These are phyloP conservation scores for Stenopsyche tienmushanensis DNA, from an alignment of 1,140 invertebrate genomes.

Conservation along the genomic window DNA sequence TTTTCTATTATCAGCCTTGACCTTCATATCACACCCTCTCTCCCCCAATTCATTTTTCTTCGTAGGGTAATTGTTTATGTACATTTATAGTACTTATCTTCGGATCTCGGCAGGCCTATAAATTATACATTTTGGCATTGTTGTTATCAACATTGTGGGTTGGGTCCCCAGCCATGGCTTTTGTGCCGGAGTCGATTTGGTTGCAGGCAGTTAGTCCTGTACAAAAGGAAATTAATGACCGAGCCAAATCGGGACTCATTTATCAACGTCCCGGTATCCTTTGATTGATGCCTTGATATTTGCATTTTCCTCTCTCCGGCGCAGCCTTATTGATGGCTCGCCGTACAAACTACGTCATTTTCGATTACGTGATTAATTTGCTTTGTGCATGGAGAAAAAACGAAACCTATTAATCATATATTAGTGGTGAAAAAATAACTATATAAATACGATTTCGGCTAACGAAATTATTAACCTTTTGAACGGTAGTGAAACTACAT, in stretches of 20 bases:
- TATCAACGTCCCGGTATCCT: constrained; percentile 38
- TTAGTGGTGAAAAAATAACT: not conserved
- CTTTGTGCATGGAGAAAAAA: not conserved
- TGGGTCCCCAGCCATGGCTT: not conserved
- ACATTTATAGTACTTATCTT: too few relatives aligned
- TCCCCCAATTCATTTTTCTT: too few relatives aligned
- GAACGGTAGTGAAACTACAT: too few relatives aligned
- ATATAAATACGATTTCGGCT: too few relatives aligned
- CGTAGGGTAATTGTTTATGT: too few relatives aligned
- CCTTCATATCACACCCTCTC: too few relatives aligned
- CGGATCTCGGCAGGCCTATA: too few relatives aligned
- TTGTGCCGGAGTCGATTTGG: constrained; percentile 1
- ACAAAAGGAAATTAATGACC: constrained; percentile 39
- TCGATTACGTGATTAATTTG: constrained; percentile 36
- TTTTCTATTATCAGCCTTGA: too few relatives aligned
- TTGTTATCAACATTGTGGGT: too few relatives aligned
- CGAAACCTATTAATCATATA: not conserved
- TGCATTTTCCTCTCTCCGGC: constrained; percentile 31
- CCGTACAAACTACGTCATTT: constrained; percentile 29
- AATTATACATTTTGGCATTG: too few relatives aligned
- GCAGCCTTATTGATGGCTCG: constrained; percentile 5
- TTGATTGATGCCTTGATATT: constrained; percentile 40
- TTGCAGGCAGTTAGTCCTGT: constrained; percentile 25
- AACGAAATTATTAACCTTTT: too few relatives aligned
- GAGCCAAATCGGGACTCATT: constrained; percentile 30